Base-by-base conservation (phyloP, 2,888 invertebrate genomes). In the Aphrophora alni region DNA sequence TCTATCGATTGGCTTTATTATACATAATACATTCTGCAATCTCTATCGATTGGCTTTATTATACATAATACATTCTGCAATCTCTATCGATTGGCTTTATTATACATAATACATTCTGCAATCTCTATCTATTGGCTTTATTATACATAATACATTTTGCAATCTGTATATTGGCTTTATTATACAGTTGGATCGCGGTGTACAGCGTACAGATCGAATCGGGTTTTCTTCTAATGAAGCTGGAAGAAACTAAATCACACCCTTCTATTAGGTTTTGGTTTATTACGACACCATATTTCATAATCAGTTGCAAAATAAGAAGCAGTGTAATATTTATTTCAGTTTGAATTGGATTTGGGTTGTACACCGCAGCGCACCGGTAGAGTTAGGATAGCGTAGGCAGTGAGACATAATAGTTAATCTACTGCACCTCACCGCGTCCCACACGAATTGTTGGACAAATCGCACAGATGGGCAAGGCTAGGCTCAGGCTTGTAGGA, bases 391-490 rank as follows among this genome's bases (percentile, higher is more conserved):
- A 59, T 59, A n/a, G 59, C 59, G 59, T 59, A 59, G 59, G 59
- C 59, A 21, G 59, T 59, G 59, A n/a, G 59, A 59, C 59, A 59
- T 59, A 59, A 59, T 59, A 59, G 21, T 59, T 59, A 59, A 59
- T 59, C 59, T 59, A 59, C 59, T 59, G 59, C 59, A 59, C 59
- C 59, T 59, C 59, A 14, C 59, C 7, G 21, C 59, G 21, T 4
- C 59, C 59, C 59, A 59, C 59, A 21, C 59, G 21, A 59, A 59
- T 59, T 59, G 59, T 59, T 59, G 59, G 59, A 59, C 59, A 59
- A 59, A 59, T 59, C 59, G 59, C 59, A 59, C 59, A 59, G 59
- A 59, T 59, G 59, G 59, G 59, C 59, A 59, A 59, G 59, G 59
- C 59, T 21, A 21, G 59, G 59, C 59, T 59, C 14, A 2, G 44